Conservation (phyloP, 1,140 invertebrate species). For the Philaenus spumarius region DNA sequence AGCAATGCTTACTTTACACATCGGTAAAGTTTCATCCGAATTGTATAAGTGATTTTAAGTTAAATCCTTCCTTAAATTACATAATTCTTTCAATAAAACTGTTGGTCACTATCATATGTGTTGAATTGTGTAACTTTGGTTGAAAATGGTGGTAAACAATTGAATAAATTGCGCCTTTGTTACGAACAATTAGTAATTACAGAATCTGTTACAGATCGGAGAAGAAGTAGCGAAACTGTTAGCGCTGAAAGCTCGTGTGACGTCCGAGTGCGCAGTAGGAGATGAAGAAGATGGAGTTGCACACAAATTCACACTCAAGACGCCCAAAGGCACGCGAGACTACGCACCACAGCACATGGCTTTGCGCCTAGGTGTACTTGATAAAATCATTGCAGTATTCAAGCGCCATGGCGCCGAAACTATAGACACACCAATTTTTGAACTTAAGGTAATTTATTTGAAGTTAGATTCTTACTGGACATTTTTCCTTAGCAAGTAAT, state of each 20-base stretch:
- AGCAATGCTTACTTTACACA: no score
- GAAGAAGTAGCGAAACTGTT: slow-evolving; percentile 77
- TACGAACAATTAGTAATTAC: no score
- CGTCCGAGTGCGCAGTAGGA: slow-evolving; percentile 39
- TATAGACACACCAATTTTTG: slow-evolving; percentile 99
- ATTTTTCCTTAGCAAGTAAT: no score
- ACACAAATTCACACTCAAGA: slow-evolving; percentile 78
- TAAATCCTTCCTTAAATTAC: no score
- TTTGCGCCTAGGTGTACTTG: slow-evolving; percentile 78
- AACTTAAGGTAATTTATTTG: slow-evolving; percentile 89
- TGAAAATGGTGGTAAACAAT: slow-evolving; percentile 20
- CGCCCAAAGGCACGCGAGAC: slow-evolving; percentile 93
- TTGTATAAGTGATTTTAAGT: no score
- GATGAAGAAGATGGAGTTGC: slow-evolving; percentile 42
- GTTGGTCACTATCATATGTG: not conserved
- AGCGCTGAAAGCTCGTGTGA: slow-evolving; percentile 65
- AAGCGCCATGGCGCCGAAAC: slow-evolving; percentile 97
- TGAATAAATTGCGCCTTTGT: no score
- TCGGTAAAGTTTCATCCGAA: no score
- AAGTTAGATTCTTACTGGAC: no score
- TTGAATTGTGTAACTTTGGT: not conserved
- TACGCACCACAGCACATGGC: slow-evolving; percentile 93
- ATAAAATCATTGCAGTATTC: slow-evolving; percentile 85
- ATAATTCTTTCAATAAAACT: no score
- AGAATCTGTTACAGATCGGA: slow-evolving; percentile 54